Base-by-base conservation (phyloP, 2,888 invertebrate genomes). In the Parasteatoda lunata region DNA sequence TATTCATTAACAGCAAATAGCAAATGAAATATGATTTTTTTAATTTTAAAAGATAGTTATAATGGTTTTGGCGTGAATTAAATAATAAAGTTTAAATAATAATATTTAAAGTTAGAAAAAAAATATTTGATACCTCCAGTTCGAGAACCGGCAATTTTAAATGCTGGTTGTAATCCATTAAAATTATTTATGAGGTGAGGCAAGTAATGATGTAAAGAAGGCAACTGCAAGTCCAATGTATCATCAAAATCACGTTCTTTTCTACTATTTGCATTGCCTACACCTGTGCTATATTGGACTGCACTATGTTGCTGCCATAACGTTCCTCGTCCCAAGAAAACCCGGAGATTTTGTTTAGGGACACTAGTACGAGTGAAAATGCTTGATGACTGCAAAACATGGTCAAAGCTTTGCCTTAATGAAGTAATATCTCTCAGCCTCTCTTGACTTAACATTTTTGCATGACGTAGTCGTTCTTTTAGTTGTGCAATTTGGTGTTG, bases 131-230 rank as follows among this genome's bases (percentile, higher is more conserved):
- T 91, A 93, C 93, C 93, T 89, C 96, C 95, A 6, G 93, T 93
- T 82, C 96, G 93, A 2, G 95, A 95, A 88, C 94, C 95, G 51
- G 95, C 95, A 92, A 96, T 93, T 90, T 95, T 93, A 91, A 95
- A 96, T 8, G 96, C 95, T 2, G 97, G 96, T 83, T 95, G 93
- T 79, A 97, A 92, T 90, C 96, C 96, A 89, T 94, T 93, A 0
- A 95, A 95, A 91, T 96, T 95, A 89, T 95, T 95, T 89, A 96
- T 93, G 66, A 98, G 93, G 92, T 98, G 97, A 1, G 97, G 97
- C 90, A 98, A 93, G 91, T 97, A 96, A 91, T 96, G 95, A 91
- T 95, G 96, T 84, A 96, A 94, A 88, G 96, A 96, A 1, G 97
- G 96, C 84, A 95, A 92, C 87, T 95, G 94, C 69, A 96, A 89